Base-by-base conservation (phyloP, 1,140 invertebrate species). In the Helicorthomorpha holstii region DNA sequence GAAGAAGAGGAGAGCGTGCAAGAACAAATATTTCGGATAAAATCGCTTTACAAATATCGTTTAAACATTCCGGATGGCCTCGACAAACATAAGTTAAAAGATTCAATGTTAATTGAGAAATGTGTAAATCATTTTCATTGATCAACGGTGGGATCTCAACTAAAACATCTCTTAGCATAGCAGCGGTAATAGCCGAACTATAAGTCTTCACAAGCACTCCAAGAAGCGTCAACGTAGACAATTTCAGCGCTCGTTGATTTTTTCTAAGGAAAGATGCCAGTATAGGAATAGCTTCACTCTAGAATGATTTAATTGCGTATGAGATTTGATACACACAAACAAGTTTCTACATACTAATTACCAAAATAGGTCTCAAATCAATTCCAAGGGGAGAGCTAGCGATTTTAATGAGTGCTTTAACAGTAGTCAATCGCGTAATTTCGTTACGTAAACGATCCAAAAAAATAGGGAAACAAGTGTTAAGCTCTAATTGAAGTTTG, bases 381-480 rank as follows among this genome's bases (percentile, higher is more conserved):
- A 96, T 88, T 51, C 80, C 76, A 2, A 95, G 64, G 0, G 87
- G 86, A 12, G 90, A 95, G 0, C 83, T 81, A 27, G 92, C 91
- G 53, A 97, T 87, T 71, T 90, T 88, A 0, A 88, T 95, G 1
- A 97, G 69, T 10, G 94, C 89, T 60, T 96, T 96, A 0, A 98
- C 93, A 2, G 92, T 90, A 0, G 92, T 96, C 4, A 97, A 70
- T 27, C 95, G 73, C 1, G 94, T 98, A 27, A 97, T 96, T 73
- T 98, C 95, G 67, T 98, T 98, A 49, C 83, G 80, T 19, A 98
- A 66, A 55, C 93, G 76, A 64, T 97, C 93, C 61, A 97, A 70
- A 60, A 98, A 92, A 61, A 98, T 85, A 2, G 92, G 90, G 52
- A 98, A 70, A 68, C 90, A 95, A 12, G 78, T 75, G 1, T 75